Conservation (phyloP, 2,113 vertebrate genomes). For the Labrus mixtus region DNA sequence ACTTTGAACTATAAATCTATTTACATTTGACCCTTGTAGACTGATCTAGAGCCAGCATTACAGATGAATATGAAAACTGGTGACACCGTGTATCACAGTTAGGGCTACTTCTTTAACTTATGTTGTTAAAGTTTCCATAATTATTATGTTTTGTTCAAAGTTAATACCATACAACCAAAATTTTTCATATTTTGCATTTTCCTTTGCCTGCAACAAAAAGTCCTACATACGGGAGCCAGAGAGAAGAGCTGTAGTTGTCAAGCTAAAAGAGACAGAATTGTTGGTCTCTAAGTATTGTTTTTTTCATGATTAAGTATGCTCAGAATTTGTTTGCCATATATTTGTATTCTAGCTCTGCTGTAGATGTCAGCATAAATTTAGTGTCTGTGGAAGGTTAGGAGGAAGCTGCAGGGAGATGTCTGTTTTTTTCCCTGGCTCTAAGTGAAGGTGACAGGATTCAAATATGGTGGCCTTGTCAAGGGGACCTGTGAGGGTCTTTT, state of each 20-base stretch:
- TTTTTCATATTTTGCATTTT: too few relatives aligned
- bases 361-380: background rate
- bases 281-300: background rate
- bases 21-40: slow-evolving; percentile 67
- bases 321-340: background rate
- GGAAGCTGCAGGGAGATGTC: slow-evolving; percentile 50
- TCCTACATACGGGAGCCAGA: too few relatives aligned
- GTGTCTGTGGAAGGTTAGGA: slow-evolving; percentile 27
- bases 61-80: slow-evolving; percentile 42
- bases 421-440: slow-evolving; percentile 58
- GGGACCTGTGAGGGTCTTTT: slow-evolving; percentile 55
- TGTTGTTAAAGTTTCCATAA: too few relatives aligned
- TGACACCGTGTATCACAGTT: slow-evolving; percentile 23
- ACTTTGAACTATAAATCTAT: slow-evolving; percentile 73
- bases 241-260: too few relatives aligned
- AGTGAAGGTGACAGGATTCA: slow-evolving; percentile 84
- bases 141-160: too few relatives aligned
- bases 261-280: background rate
- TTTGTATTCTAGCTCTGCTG: background rate
- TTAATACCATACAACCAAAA: too few relatives aligned
- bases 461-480: slow-evolving; percentile 67
- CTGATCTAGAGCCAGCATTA: slow-evolving; percentile 59
- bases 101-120: background rate
- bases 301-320: background rate
- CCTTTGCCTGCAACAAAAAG: too few relatives aligned